A percentile compares a stretch with the other conserved stretches of the same genome.
These are phyloP conservation scores for Ornithoptera priamus DNA, from an alignment of 2,888 invertebrate species.

Conservation along the genomic window DNA sequence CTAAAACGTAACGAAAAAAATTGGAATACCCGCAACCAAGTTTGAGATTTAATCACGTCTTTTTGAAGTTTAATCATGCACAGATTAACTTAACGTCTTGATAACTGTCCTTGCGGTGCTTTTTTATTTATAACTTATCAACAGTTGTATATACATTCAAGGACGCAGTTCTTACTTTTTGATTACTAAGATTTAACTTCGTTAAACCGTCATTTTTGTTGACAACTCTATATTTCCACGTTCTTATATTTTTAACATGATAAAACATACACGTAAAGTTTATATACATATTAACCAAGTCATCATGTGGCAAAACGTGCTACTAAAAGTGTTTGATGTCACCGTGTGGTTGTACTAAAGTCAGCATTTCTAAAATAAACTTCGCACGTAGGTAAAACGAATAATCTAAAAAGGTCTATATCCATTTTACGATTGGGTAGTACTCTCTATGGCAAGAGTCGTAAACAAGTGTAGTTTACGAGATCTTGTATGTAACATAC, in stretches of 20 bases:
- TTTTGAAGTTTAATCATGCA: conserved; percentile 9
- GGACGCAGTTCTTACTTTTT: too few relatives aligned
- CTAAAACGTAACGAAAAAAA: conserved; percentile 6
- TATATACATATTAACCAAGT: too few relatives aligned
- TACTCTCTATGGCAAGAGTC: conserved; percentile 42
- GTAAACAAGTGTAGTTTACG: conserved; percentile 66
- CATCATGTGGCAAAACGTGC: too few relatives aligned
- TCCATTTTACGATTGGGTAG: conserved; percentile 61
- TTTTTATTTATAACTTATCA: too few relatives aligned
- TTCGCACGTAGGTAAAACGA: conserved; percentile 40
- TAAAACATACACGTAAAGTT: too few relatives aligned
- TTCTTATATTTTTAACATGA: too few relatives aligned
- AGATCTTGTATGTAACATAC: conserved; percentile 40
- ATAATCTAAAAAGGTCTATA: conserved; percentile 58
- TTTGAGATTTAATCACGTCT: conserved; percentile 16
- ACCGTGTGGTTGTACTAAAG: background rate
- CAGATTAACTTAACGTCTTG: too few relatives aligned
- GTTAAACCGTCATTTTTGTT: too few relatives aligned
- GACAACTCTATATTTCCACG: too few relatives aligned
- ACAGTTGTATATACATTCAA: too few relatives aligned
- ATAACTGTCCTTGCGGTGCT: too few relatives aligned
- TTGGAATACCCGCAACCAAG: conserved; percentile 3
- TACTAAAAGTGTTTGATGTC: background rate
- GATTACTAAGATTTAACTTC: too few relatives aligned
- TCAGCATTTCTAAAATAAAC: conserved; percentile 24